Percentiles rank a stretch among this genome's conserved stretches.
phyloP scores from a whole-genome alignment of 2,797 vertebrate species.

The Acestrorhynchus altus region DNA sequence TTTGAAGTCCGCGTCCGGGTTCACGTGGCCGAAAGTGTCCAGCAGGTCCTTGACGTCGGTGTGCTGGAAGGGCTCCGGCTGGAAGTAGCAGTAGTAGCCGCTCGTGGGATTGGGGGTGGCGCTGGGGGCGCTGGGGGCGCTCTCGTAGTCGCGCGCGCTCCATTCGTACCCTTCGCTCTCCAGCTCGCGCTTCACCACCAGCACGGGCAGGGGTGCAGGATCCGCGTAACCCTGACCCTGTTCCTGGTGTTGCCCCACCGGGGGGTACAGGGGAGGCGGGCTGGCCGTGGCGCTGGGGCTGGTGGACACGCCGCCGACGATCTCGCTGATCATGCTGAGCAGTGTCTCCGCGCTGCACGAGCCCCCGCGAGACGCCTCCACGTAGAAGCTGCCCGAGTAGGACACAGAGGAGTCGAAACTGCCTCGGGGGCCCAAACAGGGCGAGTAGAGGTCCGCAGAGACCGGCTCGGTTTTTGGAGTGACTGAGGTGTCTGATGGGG shows the following conservation, averaged over 20 bases:
- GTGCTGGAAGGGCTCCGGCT: slow-evolving; percentile 82
- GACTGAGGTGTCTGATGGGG: slow-evolving; percentile 76
- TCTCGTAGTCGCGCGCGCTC: slow-evolving; percentile 71
- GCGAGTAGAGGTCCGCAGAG: slow-evolving; percentile 82
- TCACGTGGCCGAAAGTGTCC: slow-evolving; percentile 80
- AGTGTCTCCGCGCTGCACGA: slow-evolving; percentile 94
- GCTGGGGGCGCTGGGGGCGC: no score
- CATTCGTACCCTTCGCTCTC: slow-evolving; percentile 90
- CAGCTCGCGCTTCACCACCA: slow-evolving; percentile 88
- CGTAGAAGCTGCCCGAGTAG: slow-evolving; percentile 98
- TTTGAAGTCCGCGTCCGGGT: slow-evolving; percentile 82
- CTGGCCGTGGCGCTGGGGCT: slow-evolving; percentile 78
- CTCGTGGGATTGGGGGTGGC: no score
- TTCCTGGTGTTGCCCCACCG: slow-evolving; percentile 74
- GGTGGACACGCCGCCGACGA: slow-evolving; percentile 93
- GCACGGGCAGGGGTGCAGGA: slow-evolving; percentile 79
- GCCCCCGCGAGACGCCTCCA: slow-evolving; percentile 91
- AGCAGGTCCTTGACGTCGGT: slow-evolving; percentile 85
- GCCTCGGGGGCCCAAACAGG: slow-evolving; percentile 81
- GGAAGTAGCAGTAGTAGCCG: slow-evolving; percentile 82
- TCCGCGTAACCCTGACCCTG: background rate
- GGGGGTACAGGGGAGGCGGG: slow-evolving; percentile 72
- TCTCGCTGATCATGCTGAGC: slow-evolving; percentile 97
- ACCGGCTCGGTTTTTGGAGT: slow-evolving; percentile 84
- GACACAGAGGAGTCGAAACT: slow-evolving; percentile 85